These are phyloP conservation scores for Actenoides hombroni DNA, from an alignment of 2,113 vertebrate species.

Conservation along the genomic window DNA sequence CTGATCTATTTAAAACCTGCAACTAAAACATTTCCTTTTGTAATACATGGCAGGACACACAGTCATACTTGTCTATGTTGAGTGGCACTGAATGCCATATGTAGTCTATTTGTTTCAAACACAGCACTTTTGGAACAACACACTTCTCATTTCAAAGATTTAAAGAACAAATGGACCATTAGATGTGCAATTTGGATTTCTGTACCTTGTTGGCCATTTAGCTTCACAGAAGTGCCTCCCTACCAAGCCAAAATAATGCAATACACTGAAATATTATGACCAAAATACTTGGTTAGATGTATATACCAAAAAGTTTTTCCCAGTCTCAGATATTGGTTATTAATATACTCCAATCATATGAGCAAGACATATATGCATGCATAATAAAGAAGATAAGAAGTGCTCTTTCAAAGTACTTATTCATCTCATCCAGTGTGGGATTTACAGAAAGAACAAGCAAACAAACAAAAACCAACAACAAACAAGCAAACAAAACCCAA, in stretches of 20 bases:
- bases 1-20: not conserved
- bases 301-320: not conserved
- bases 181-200: not conserved
- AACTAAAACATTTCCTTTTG: not conserved
- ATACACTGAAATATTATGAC: not conserved
- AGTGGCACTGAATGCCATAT: not conserved
- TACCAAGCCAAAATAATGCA: not conserved
- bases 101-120: not conserved
- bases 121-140: not conserved
- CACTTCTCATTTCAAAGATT: not conserved
- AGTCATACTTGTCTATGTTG: not conserved
- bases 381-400: not conserved
- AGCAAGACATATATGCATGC: not conserved
- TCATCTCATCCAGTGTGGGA: not conserved
- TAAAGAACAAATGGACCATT: not conserved
- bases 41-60: not conserved
- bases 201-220: not conserved
- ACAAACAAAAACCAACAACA: not conserved
- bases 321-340: not conserved
- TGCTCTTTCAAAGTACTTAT: not conserved
- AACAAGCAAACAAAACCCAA: not conserved
- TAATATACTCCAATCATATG: not conserved
- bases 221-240: not conserved
- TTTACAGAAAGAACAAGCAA: not conserved
- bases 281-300: not conserved